Conservation (phyloP, 2,113 vertebrate genomes). For the Okapia johnstoni region DNA sequence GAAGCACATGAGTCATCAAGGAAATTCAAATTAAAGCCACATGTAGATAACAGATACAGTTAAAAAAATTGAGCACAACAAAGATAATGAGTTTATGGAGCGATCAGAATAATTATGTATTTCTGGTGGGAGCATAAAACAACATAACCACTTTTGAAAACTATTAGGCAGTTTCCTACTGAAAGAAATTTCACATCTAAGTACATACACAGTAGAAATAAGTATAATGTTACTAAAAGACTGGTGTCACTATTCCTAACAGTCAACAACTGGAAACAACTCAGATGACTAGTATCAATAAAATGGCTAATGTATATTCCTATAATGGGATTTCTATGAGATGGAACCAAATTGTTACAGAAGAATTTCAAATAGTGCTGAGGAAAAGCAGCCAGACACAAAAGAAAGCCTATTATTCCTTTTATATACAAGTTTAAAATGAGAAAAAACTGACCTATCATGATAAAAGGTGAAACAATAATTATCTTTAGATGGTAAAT, state of each 20-base stretch:
- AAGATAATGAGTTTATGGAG: too few species aligned
- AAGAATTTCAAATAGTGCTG: not conserved
- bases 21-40: not conserved
- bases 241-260: not conserved
- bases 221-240: not conserved
- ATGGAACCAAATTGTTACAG: not conserved
- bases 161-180: not conserved
- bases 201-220: not conserved
- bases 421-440: not conserved
- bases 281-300: not conserved
- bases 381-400: not conserved
- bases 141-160: not conserved
- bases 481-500: not conserved
- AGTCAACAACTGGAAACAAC: not conserved
- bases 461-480: not conserved
- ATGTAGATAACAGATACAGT: not conserved
- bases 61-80: not conserved
- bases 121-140: not conserved
- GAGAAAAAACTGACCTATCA: not conserved
- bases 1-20: not conserved
- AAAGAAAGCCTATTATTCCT: not conserved
- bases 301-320: not conserved
- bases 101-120: not conserved
- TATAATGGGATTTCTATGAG: too few species aligned
- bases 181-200: not conserved